Conservation (phyloP, 2,888 invertebrate genomes). For the Venustoraphidia nigricollis region DNA sequence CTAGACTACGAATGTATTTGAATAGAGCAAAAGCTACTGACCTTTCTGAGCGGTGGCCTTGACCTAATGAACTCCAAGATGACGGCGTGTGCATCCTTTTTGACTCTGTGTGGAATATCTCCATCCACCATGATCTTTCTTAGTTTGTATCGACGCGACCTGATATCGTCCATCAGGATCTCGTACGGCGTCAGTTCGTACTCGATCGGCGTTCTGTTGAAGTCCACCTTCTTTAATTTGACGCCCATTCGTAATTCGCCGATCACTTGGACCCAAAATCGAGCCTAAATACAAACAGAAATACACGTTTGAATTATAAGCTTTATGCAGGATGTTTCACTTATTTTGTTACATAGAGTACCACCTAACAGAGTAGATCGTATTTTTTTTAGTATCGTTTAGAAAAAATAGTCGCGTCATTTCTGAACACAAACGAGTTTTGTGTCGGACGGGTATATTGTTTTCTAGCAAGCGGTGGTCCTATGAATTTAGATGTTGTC, state of each 20-base stretch:
- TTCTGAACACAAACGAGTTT: too few species aligned
- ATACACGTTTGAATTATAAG: not conserved
- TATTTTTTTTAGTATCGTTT: too few species aligned
- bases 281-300: slow-evolving; percentile 45
- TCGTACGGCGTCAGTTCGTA: slow-evolving; percentile 93
- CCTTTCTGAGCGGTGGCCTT: slow-evolving; percentile 84
- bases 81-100: slow-evolving; percentile 89
- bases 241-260: slow-evolving; percentile 83
- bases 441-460: too few species aligned
- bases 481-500: too few species aligned
- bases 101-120: slow-evolving; percentile 64
- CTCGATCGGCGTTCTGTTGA: slow-evolving; percentile 64
- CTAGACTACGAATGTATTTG: too few species aligned
- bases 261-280: slow-evolving; percentile 92
- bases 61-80: slow-evolving; percentile 94
- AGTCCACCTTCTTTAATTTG: slow-evolving; percentile 77
- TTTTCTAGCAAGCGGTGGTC: too few species aligned
- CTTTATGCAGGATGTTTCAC: too few species aligned
- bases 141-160: slow-evolving; percentile 76
- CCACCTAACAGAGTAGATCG: too few species aligned
- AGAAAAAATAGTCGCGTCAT: too few species aligned
- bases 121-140: slow-evolving; percentile 76
- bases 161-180: slow-evolving; percentile 91
- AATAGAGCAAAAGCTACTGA: slow-evolving; percentile 23
- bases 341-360: too few species aligned